Evolutionary conservation across 2,888 invertebrate genomes (phyloP), one percentile per base, ranked within the genome.

Genomic region (Lumbricus terrestris): DNA sequence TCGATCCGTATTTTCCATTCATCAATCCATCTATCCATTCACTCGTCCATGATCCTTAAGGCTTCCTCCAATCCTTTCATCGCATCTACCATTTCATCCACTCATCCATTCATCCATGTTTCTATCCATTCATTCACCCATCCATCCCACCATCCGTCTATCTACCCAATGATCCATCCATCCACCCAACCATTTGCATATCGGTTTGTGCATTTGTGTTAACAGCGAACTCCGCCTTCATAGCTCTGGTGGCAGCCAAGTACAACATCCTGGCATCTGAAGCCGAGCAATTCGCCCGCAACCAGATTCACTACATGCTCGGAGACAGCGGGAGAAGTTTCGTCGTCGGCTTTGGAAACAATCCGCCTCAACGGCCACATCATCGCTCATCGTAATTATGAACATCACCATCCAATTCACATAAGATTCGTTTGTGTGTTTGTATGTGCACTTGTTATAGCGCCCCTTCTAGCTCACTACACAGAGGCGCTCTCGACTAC

Each of bases 211-310:
- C 35, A 35, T 33, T 35, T 35, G 34, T 85, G 85, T 34, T 37
- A 5, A 85, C 91, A 94, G 94, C 93, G 6, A 93, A 93, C 89
- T 92, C 93, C 35, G 93, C 93, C 1, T 91, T 94, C 47, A 90
- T 93, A 4, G 93, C 93, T 0, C 90, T 92, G n/a, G 91, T 94
- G 90, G 94, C 94, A 3, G 94, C 93, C n/a, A 93, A 93, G 2
- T 91, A 92, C 29, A 94, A 94, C 4, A 91, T 94, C 4, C 90
- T 92, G 23, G 90, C 93, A 5, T 91, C 90, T 23, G 91, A 91
- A 35, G 93, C 92, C 90, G 92, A 92, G n/a, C 91, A 92, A 38
- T 94, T 93, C 92, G 94, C 94, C 37, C 92, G 92, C 92, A 91
- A 91, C 38, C 90, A 90, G 88, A 93, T 94, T 29, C 92, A 94